Base-by-base conservation (phyloP, 1,140 invertebrate species). In the Luehdorfia chinensis region DNA sequence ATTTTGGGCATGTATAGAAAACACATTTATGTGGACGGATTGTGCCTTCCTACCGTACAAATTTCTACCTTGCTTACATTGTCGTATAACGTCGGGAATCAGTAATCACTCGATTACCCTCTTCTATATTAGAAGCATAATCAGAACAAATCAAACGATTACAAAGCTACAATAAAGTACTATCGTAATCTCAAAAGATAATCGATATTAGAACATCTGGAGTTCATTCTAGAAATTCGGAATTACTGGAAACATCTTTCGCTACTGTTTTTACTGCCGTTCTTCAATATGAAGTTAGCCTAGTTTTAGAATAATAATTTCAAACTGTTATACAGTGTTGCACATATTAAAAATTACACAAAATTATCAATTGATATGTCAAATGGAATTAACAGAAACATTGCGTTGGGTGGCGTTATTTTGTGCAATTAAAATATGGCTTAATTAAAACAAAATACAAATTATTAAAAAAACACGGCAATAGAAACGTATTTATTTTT, bases 21-120 rank as follows among this genome's bases (percentile, higher is more conserved):
- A 70, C 63, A 66, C 62, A 57, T 55, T 47, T 60, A 41, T 59
- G 53, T 73, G 74, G 74, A 77, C 74, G 74, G 74, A 77, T 73
- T 60, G 62, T 68, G 64, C 56, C 47, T 68, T 66, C 55, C 53
- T 65, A 52, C 36, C 32, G 21, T 53, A 52, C 30, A 54, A 33
- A 44, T 36, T 51, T 16, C 46, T 61, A 55, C 46, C 11, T 31
- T 51, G 4, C 25, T 7, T 14, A 11, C 34, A 37, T 37, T 12
- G 2, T 7, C n/a, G n/a, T 27, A 27, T 41, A 41, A 41, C 2
- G 37, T 41, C 23, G 23, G 14, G 8, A 25, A 28, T 41, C 4
- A 9, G 13, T n/a, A 4, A 36, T 36, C 9, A 4, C 16, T 36
- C 33, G 16, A 36, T 9, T 2, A 36, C 1, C n/a, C 14, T n/a